phyloP scores from a whole-genome alignment of 1,140 invertebrate genomes.

The Neelides sp. region DNA sequence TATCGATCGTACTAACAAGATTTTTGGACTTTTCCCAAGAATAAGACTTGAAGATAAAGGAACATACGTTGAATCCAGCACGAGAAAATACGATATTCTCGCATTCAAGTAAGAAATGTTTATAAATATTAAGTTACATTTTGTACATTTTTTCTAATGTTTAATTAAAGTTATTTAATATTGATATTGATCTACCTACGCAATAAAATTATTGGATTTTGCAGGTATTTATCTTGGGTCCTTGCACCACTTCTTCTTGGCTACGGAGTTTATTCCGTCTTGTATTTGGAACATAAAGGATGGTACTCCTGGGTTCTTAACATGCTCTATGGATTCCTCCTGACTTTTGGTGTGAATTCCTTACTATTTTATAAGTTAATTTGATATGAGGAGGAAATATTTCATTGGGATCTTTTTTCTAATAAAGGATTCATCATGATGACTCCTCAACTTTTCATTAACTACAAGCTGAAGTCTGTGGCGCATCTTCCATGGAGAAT shows the following conservation, averaged over 20 bases:
- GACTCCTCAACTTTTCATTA: conserved; percentile 98
- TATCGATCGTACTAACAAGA: conserved; percentile 57
- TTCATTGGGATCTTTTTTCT: conserved; percentile 14
- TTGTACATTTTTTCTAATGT: too few relatives aligned
- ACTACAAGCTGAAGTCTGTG: conserved; percentile 97
- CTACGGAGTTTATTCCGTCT: conserved; percentile 90
- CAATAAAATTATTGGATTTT: conserved; percentile 14
- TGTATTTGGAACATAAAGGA: conserved; percentile 95
- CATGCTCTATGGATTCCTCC: conserved; percentile 92
- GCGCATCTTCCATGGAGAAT: conserved; percentile 98
- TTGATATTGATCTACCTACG: too few relatives aligned
- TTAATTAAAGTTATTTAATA: too few relatives aligned
- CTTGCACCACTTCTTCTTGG: conserved; percentile 83
- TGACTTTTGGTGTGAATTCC: conserved; percentile 70
- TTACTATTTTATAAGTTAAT: neutral
- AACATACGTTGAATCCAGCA: conserved; percentile 89
- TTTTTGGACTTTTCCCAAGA: conserved; percentile 66
- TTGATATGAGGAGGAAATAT: neutral
- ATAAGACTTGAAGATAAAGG: conserved; percentile 83
- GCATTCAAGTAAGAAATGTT: conserved; percentile 65
- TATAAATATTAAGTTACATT: too few relatives aligned
- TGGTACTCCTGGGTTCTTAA: conserved; percentile 86
- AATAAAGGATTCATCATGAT: conserved; percentile 92
- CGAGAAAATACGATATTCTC: conserved; percentile 84
- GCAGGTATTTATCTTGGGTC: conserved; percentile 83